Base-by-base conservation (phyloP, 2,113 vertebrate genomes). In the Coptodon bakossiorum region DNA sequence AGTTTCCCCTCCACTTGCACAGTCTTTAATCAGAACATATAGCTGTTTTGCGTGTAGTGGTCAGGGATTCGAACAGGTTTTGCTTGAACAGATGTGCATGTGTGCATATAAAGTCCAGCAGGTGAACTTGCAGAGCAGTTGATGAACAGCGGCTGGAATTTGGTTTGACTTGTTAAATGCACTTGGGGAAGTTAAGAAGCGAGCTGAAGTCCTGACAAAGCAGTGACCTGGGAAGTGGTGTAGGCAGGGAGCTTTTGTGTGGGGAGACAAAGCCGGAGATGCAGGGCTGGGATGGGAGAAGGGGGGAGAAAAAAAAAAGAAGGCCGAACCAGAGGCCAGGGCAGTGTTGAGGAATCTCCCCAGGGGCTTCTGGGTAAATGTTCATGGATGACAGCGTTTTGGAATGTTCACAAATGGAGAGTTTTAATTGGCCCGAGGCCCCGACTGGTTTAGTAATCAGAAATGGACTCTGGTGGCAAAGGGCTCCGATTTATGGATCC, bases 221-320 rank as follows among this genome's bases (percentile, higher is more conserved):
- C 94, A 89, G 88, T 95, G 96, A 97, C 96, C 96, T 96, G 95
- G 96, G 96, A 97, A 96, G 95, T 96, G 93, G 94, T 95, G 93
- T 90, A 94, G 94, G 96, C 95, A 94, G 96, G 95, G 95, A 96
- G 96, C 95, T 96, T 96, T 97, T 97, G 95, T 97, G 91, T 57
- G 14, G 6, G 66, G 87, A 95, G 93, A 96, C 95, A 96, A 97
- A 96, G 96, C 89, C 80, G 50, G 93, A 95, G 95, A 95, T 93
- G 89, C 93, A 76, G 88, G 92, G 80, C 90, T 73, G 73, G 92
- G 79, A 92, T 71, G 88, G 89, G 91, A 93, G 88, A 88, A 92
- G 90, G 63, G 68, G 22, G 88, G 90, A n/a, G 2, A 11, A 50
- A 29, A 19, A 11, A 63, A 31, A 56, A 90, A 92, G 86, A 92